Base-by-base conservation (phyloP, 2,888 invertebrate species). In the Liopterus haemorrhoidalis region DNA sequence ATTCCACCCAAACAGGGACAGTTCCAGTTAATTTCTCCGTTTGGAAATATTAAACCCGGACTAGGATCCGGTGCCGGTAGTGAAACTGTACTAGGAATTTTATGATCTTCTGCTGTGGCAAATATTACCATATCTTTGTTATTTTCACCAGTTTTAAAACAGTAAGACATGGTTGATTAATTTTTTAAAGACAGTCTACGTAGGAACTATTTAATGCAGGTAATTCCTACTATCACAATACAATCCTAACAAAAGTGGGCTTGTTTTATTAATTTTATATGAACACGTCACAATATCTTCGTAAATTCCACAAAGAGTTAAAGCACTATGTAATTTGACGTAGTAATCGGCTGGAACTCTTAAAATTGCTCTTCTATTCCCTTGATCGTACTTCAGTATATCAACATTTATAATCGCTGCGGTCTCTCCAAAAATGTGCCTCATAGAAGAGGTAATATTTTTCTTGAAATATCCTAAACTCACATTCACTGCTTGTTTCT, bases 1-100 rank as follows among this genome's bases (percentile, higher is more conserved):
- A 95, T 94, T n/a, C 93, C 93, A 9, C 95, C 95, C 22, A 96
- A 74, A 65, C 96, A 96, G 0, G 95, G 95, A 62, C 96, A 96
- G 63, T 86, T 86, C 95, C 95, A 96, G 70, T 96, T 96, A 53
- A 96, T 92, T 49, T 85, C 81, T 4, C 95, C 95, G 67, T 84
- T 85, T 1, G 85, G 74, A 45, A 87, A 70, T 53, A 95, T 81
- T 9, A 94, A 71, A 6, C 94, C 93, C 31, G 85, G 82, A 44
- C 82, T 77, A 1, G 82, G 81, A 57, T 82, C 85, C 1, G 82
- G 77, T 57, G 79, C 79, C 1, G 88, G 84, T 52, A 89, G 68
- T 44, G 67, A 63, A 27, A 88, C 75, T 41, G 71, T 76, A 60
- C 87, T 83, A 1, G 91, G 89, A 20, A 69, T 65, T 2, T 79